These are phyloP conservation scores for Diadromus collaris DNA, from an alignment of 2,888 invertebrate species.

Conservation along the genomic window DNA sequence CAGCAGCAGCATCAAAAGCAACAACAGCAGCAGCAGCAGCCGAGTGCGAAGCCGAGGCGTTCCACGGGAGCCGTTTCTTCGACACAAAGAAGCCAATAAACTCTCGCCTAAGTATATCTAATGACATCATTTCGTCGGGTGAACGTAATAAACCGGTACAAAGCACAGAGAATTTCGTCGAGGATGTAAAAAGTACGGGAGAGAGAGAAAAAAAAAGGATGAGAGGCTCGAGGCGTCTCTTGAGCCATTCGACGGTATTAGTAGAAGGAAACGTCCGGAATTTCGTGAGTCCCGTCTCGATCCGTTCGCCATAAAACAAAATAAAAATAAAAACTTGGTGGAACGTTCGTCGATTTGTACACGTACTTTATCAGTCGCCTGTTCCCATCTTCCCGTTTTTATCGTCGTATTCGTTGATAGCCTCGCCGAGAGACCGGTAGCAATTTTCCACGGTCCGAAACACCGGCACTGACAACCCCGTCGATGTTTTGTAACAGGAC, in stretches of 20 bases:
- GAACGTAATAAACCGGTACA: slow-evolving; percentile 72
- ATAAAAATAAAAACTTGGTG: slow-evolving; percentile 4
- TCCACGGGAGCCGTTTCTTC: slow-evolving; percentile 69
- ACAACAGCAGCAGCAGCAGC: slow-evolving; percentile 12
- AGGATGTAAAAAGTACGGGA: slow-evolving; percentile 65
- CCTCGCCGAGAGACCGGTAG: slow-evolving; percentile 32
- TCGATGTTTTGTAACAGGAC: slow-evolving; percentile 27
- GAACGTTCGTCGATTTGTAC: slow-evolving; percentile 6
- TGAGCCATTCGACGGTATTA: slow-evolving; percentile 43
- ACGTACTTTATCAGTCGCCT: slow-evolving; percentile 7
- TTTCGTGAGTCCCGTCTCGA: slow-evolving; percentile 20
- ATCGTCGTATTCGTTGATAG: background rate
- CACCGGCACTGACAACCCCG: slow-evolving; percentile 10
- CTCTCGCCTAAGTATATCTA: slow-evolving; percentile 76
- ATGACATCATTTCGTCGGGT: slow-evolving; percentile 75
- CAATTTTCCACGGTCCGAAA: slow-evolving; percentile 31
- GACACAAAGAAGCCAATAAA: slow-evolving; percentile 74
- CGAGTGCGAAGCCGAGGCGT: slow-evolving; percentile 53
- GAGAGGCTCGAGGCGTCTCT: slow-evolving; percentile 46
- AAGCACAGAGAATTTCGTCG: slow-evolving; percentile 70
- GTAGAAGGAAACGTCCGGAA: slow-evolving; percentile 30
- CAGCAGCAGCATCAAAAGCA: slow-evolving; percentile 32
- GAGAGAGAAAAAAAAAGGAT: slow-evolving; percentile 42
- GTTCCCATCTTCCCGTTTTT: background rate
- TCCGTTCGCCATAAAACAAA: slow-evolving; percentile 15